These are phyloP conservation scores for Mirounga angustirostris DNA, from an alignment of 2,113 vertebrate genomes.

Conservation along the genomic window DNA sequence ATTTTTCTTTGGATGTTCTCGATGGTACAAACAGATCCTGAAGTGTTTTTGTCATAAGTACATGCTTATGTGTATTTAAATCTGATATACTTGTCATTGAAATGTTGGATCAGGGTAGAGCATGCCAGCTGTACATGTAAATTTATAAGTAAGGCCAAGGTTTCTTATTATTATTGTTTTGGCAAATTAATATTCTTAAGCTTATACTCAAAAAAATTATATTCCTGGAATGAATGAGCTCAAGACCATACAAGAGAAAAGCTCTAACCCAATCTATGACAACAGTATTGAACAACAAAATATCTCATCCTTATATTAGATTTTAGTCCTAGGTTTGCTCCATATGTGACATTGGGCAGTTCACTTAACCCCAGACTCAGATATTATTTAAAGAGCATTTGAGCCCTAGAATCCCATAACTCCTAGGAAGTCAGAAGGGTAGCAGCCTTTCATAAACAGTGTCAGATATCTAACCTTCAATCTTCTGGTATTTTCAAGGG, in stretches of 20 bases:
- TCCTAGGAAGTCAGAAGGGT: background rate
- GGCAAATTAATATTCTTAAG: conserved; percentile 10
- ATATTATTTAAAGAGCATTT: conserved; percentile 37
- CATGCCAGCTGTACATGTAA: background rate
- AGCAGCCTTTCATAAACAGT: conserved; percentile 47
- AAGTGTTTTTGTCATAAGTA: conserved; percentile 22
- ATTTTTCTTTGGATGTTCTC: conserved; percentile 67
- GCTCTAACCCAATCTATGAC: background rate
- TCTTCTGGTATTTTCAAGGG: conserved; percentile 73
- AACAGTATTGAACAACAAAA: conserved; percentile 8
- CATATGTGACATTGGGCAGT: background rate
- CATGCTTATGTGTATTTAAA: conserved; percentile 2
- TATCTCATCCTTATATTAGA: background rate
- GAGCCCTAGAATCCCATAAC: conserved; percentile 18
- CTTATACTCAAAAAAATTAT: background rate
- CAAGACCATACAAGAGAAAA: background rate
- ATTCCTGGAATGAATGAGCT: conserved; percentile 23
- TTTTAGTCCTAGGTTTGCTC: conserved; percentile 2
- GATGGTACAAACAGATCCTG: background rate
- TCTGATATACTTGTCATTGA: background rate
- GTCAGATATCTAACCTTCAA: conserved; percentile 66
- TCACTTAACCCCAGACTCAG: background rate
- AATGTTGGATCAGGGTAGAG: background rate
- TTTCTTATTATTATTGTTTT: conserved; percentile 47
- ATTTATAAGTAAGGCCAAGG: background rate